Conservation (phyloP, 2,113 vertebrate species). For the Gambusia holbrooki region DNA sequence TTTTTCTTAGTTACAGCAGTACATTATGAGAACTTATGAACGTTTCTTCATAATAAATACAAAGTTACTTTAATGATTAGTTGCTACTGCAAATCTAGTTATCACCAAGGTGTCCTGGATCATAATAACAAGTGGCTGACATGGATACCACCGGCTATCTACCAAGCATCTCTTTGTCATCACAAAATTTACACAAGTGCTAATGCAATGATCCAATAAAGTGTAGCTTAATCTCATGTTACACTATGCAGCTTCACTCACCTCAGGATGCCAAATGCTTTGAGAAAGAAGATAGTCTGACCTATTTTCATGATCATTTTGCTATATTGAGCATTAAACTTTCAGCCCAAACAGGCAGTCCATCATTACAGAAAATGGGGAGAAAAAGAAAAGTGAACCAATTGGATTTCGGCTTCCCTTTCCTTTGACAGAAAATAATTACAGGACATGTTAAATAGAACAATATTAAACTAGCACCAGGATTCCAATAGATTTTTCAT, state of each 20-base stretch:
- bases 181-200: constrained; percentile 23
- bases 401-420: too few species aligned
- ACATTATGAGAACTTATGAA: not conserved
- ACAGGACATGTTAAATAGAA: not conserved
- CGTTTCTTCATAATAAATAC: constrained; percentile 17
- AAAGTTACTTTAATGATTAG: constrained; percentile 35
- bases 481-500: too few species aligned
- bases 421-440: not conserved
- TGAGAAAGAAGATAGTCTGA: too few species aligned
- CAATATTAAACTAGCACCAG: too few species aligned
- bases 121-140: constrained; percentile 48
- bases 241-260: not conserved
- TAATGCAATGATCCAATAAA: not conserved
- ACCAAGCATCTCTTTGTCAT: constrained; percentile 50
- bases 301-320: too few species aligned
- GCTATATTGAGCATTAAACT: too few species aligned
- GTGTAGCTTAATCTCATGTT: not conserved
- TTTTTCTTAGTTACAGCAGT: constrained; percentile 8
- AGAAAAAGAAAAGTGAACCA: too few species aligned
- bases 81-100: constrained; percentile 25
- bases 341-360: too few species aligned
- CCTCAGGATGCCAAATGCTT: too few species aligned
- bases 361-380: too few species aligned
- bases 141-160: constrained; percentile 24
- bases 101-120: constrained; percentile 29